These are phyloP conservation scores for Melanostoma mellinum DNA, from an alignment of 2,888 invertebrate species.

Conservation along the genomic window DNA sequence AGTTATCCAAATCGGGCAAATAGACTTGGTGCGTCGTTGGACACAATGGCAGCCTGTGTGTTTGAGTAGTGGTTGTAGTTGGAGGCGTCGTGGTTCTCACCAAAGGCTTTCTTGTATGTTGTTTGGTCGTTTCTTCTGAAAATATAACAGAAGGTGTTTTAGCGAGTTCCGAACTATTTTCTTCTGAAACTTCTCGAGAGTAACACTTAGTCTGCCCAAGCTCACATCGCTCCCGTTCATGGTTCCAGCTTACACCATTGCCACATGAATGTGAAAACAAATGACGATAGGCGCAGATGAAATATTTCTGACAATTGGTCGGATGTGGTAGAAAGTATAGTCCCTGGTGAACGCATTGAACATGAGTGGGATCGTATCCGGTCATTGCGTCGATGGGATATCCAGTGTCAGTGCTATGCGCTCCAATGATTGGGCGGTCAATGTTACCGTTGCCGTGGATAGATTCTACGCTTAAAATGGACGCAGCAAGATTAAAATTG, in stretches of 20 bases:
- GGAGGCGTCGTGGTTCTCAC: conserved; percentile 31
- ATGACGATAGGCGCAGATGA: conserved; percentile 79
- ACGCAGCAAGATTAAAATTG: conserved; percentile 31
- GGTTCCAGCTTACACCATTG: conserved; percentile 77
- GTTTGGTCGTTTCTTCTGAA: conserved; percentile 9
- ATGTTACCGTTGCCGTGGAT: not conserved
- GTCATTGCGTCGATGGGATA: conserved; percentile 75
- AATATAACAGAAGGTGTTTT: conserved; percentile 62
- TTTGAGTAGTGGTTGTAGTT: not conserved
- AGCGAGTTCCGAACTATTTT: conserved; percentile 2
- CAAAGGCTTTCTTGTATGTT: conserved; percentile 27
- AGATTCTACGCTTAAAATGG: conserved; percentile 45
- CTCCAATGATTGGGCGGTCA: conserved; percentile 74
- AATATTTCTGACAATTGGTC: conserved; percentile 77
- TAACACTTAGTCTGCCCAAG: conserved; percentile 75
- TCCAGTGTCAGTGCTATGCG: conserved; percentile 76
- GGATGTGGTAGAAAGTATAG: conserved; percentile 81
- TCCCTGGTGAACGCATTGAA: conserved; percentile 79
- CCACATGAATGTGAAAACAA: conserved; percentile 79
- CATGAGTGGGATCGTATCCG: conserved; percentile 76
- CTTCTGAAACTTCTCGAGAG: conserved; percentile 3
- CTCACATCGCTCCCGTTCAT: conserved; percentile 77
- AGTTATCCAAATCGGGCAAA: conserved; percentile 77
- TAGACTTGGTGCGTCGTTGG: conserved; percentile 77
- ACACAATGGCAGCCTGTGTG: conserved; percentile 73